Evolutionary conservation across 2,888 invertebrate species (phyloP).

Genomic region (Sycophila texana): DNA sequence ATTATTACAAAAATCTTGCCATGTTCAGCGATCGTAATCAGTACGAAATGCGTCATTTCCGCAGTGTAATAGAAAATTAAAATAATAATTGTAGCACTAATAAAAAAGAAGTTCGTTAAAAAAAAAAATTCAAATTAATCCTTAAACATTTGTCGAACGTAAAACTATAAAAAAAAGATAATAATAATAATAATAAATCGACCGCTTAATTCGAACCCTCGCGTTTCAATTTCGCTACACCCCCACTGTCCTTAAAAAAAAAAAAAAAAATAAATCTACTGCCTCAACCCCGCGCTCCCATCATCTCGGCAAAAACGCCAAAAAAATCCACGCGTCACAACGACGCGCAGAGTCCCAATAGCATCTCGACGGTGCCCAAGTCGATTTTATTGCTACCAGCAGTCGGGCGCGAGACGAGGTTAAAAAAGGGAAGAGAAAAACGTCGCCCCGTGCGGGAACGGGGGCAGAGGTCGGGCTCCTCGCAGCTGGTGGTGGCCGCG

Average conservation of each 20-base stretch:
- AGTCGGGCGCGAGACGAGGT: neutral
- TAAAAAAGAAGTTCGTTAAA: neutral
- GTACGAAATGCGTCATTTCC: no score
- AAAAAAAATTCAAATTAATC: constrained; percentile 27
- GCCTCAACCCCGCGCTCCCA: neutral
- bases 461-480: neutral
- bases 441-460: neutral
- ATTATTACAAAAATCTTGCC: neutral
- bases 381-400: constrained; percentile 8
- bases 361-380: neutral
- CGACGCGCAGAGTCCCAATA: no score
- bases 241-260: neutral
- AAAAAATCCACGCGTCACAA: neutral
- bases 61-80: no score
- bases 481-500: neutral
- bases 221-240: no score
- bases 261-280: no score
- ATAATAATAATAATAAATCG: neutral
- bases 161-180: constrained; percentile 7
- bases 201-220: no score
- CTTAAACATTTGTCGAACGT: constrained; percentile 4
- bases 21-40: no score
- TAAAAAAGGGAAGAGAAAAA: neutral
- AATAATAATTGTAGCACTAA: no score
- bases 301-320: no score